Percentiles rank a stretch among this genome's conserved stretches.
Evolutionary conservation across 2,888 invertebrate species (phyloP).

Genomic region (Agrotis ipsilon): DNA sequence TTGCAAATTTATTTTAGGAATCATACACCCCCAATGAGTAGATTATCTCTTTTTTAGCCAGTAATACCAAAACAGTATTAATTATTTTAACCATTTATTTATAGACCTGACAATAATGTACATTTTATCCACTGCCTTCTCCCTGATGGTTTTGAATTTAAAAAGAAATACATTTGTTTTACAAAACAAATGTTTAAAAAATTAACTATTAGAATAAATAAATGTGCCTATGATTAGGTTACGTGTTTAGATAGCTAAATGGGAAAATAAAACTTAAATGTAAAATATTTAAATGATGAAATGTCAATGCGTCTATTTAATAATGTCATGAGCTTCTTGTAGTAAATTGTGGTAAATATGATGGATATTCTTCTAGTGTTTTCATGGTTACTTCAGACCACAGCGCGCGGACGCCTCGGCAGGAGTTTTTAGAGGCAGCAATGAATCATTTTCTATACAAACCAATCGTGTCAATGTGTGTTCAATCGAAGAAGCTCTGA

Average conservation of each 20-base stretch:
- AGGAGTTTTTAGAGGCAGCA: neutral
- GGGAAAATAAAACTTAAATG: slow-evolving; percentile 69
- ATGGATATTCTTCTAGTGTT: slow-evolving; percentile 48
- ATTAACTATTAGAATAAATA: slow-evolving; percentile 72
- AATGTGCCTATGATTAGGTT: slow-evolving; percentile 88
- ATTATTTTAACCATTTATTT: slow-evolving; percentile 46
- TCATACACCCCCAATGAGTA: slow-evolving; percentile 1
- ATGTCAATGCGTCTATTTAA: slow-evolving; percentile 76
- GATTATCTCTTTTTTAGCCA: slow-evolving; percentile 26
- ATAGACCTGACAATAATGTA: slow-evolving; percentile 65
- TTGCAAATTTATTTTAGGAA: neutral
- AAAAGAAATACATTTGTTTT: slow-evolving; percentile 39
- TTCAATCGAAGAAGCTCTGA: neutral
- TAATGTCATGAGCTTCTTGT: slow-evolving; percentile 83
- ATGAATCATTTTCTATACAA: neutral
- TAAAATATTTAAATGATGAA: slow-evolving; percentile 74
- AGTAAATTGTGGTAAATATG: slow-evolving; percentile 66
- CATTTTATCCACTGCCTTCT: slow-evolving; percentile 61
- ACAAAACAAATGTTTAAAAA: slow-evolving; percentile 47
- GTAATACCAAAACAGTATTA: slow-evolving; percentile 64
- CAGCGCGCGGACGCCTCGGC: neutral
- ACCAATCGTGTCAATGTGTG: neutral
- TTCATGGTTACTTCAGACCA: slow-evolving; percentile 15
- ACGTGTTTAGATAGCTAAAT: slow-evolving; percentile 82
- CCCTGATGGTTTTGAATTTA: slow-evolving; percentile 32